Base-by-base conservation (phyloP, 1,140 invertebrate genomes). In the Ooceraea biroi region DNA sequence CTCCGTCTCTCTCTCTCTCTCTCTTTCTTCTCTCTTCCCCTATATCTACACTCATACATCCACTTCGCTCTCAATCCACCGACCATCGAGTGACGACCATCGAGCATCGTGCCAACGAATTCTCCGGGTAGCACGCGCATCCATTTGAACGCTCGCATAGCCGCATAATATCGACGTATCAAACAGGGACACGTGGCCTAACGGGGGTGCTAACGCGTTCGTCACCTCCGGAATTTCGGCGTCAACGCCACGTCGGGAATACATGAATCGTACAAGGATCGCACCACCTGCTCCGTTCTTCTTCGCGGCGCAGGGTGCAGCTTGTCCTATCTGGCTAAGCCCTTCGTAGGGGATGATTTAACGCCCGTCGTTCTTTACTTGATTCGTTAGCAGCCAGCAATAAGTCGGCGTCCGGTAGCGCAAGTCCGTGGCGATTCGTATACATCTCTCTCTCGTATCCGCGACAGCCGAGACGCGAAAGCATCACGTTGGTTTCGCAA, bases 151-250 rank as follows among this genome's bases (percentile, higher is more conserved):
- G 27, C n/a, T 55, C 48, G 46, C 71, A 57, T 61, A 74, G 69
- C 25, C 44, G 82, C 58, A 80, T 82, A 73, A 85, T 82, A 82
- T 85, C 83, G 83, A 85, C 65, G 76, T 63, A 66, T 82, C 85
- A 73, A 73, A 30, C 66, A 22, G 55, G 10, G n/a, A 52, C 83
- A 77, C 58, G 68, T 68, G 68, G 58, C 12, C 14, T 36, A 36
- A 36, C 4, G 0, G 12, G 10, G 57, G 65, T 48, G 76, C 65
- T 69, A 68, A 80, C 50, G 76, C 73, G 73, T 76, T 74, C 57
- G 71, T 19, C 52, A 22, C 25, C 63, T 14, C 63, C 69, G 50
- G 71, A 80, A 80, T 80, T 80, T 80, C 76, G 44, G 27, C 65
- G 63, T 78, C 76, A 78, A 78, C 63, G 25, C 36, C 30, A 17